Evolutionary conservation across 2,797 vertebrate genomes (phyloP).

Genomic region (Lepus oiostolus): DNA sequence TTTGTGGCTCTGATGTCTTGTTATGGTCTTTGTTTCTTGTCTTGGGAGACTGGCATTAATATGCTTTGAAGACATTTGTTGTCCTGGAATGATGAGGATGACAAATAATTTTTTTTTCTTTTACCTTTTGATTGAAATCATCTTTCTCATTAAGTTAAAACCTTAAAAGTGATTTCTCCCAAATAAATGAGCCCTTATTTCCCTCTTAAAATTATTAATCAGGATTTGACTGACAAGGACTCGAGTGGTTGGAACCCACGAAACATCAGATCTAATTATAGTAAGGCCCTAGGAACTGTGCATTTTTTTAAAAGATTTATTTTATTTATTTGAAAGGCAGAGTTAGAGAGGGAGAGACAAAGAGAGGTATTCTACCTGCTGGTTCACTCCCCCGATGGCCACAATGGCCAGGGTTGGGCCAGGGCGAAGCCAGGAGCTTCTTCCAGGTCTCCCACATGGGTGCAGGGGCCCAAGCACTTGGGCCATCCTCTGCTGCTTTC

Average conservation of each 20-base stretch:
- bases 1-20: neutral
- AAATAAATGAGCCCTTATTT: neutral
- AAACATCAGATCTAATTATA: conserved; percentile 11
- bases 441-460: no score
- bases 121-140: neutral
- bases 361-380: no score
- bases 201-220: conserved; percentile 16
- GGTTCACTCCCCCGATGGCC: no score
- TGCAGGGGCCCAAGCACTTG: no score
- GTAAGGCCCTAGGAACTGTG: neutral
- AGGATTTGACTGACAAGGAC: neutral
- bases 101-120: neutral
- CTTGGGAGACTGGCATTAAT: neutral
- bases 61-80: neutral
- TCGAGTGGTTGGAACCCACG: neutral
- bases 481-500: no score
- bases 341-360: no score
- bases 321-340: no score
- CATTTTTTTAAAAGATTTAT: neutral
- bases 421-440: no score
- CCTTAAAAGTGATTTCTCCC: neutral
- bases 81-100: neutral
- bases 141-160: conserved; percentile 16
- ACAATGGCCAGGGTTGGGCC: no score
- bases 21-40: neutral